Percentiles rank a stretch among this genome's conserved stretches.
phyloP scores from a whole-genome alignment of 1,140 invertebrate species.

The Drosophila ogumai region DNA sequence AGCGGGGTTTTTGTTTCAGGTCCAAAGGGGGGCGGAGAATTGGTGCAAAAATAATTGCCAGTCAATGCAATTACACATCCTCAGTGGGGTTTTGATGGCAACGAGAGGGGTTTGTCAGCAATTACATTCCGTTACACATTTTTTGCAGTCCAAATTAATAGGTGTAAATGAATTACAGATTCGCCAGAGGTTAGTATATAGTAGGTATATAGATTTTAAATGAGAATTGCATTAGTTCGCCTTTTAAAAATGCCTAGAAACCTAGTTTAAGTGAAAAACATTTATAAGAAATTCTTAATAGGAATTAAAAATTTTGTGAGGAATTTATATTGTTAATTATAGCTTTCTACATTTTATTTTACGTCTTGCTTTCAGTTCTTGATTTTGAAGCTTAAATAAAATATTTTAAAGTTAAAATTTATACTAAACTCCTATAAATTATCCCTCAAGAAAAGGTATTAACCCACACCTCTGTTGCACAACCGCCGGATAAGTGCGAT shows the following conservation, averaged over 20 bases:
- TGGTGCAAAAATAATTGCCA: constrained; percentile 46
- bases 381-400: neutral
- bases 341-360: neutral
- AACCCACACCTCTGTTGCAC: constrained; percentile 2
- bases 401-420: neutral
- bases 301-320: neutral
- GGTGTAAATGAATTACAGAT: constrained; percentile 42
- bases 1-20: constrained; percentile 25
- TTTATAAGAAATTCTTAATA: neutral
- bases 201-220: constrained; percentile 2
- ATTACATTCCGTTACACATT: constrained; percentile 58
- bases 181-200: neutral
- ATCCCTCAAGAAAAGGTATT: neutral
- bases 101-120: constrained; percentile 4
- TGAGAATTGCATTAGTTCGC: neutral
- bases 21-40: constrained; percentile 34
- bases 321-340: neutral
- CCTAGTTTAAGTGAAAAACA: neutral
- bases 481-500: constrained; percentile 8
- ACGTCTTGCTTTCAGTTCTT: neutral
- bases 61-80: constrained; percentile 46
- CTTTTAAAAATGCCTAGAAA: neutral
- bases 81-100: constrained; percentile 12
- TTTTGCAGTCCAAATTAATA: constrained; percentile 32
- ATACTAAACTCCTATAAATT: too few relatives aligned